phyloP scores from a whole-genome alignment of 2,888 invertebrate genomes.

The Drosophila incognita region DNA sequence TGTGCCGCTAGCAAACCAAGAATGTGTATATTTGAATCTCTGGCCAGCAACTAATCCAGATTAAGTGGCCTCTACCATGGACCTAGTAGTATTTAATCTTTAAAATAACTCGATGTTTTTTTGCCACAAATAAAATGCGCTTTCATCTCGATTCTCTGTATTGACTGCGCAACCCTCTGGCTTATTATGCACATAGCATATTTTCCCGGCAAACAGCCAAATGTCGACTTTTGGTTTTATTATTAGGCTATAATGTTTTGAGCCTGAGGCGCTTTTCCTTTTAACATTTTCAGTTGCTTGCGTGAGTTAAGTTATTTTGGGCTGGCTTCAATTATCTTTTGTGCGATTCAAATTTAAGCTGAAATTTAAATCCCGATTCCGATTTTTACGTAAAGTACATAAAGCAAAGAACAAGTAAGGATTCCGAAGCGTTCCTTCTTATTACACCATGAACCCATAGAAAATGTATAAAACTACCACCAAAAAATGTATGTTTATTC shows the following conservation, averaged over 20 bases:
- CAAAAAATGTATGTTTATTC: too few species aligned
- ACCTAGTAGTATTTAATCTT: constrained; percentile 16
- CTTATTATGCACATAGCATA: constrained; percentile 14
- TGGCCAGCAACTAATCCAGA: constrained; percentile 40
- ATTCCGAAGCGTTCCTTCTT: too few species aligned
- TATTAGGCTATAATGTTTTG: constrained; percentile 21
- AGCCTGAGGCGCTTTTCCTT: neutral
- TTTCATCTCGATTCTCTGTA: constrained; percentile 45
- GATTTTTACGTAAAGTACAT: neutral
- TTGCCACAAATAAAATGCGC: constrained; percentile 56
- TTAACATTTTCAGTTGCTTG: neutral
- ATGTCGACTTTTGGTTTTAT: constrained; percentile 26
- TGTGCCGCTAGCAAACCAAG: constrained; percentile 13
- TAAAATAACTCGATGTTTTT: constrained; percentile 9
- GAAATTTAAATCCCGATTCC: neutral
- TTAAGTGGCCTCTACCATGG: constrained; percentile 26
- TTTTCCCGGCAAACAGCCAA: constrained; percentile 1
- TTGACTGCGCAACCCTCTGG: constrained; percentile 25
- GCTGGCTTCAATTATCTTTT: neutral
- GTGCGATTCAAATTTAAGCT: neutral
- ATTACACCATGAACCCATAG: too few species aligned
- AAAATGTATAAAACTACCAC: too few species aligned
- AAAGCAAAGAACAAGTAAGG: neutral
- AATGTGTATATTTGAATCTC: constrained; percentile 7
- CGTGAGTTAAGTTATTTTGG: neutral